Evolutionary conservation across 2,888 invertebrate species (phyloP).

Genomic region (Allophyes oxyacanthae): DNA sequence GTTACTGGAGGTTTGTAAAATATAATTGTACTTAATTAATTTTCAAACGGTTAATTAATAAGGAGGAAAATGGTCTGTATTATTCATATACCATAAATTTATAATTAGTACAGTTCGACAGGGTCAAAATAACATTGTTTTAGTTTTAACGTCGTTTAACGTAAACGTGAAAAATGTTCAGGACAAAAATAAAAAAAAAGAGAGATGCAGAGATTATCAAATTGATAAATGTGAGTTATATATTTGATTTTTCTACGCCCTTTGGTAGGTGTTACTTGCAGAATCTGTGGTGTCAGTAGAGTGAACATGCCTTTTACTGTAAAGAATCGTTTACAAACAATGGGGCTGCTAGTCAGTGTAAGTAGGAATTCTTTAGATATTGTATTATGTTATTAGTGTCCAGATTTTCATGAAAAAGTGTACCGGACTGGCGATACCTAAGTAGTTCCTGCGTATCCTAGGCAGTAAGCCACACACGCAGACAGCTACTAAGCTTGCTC

Average conservation of each 20-base stretch:
- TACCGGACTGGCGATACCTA: no score
- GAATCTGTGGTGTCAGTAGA: background rate
- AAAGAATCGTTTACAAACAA: constrained; percentile 52
- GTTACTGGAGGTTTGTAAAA: no score
- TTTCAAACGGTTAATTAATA: constrained; percentile 13
- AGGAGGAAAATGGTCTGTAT: constrained; percentile 29
- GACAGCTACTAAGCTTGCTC: no score
- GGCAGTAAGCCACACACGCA: no score
- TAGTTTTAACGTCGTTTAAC: background rate
- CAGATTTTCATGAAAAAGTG: no score
- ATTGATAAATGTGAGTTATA: constrained; percentile 68
- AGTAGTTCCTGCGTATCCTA: no score
- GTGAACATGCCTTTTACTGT: constrained; percentile 58
- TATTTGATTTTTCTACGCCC: constrained; percentile 21
- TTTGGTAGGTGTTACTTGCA: no score
- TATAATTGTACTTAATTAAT: background rate
- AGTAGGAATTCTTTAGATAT: constrained; percentile 8
- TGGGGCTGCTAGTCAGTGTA: constrained; percentile 33
- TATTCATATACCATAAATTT: constrained; percentile 8
- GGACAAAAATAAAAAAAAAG: constrained; percentile 71
- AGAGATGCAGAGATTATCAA: constrained; percentile 68
- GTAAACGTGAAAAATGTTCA: constrained; percentile 63
- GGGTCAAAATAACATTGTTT: constrained; percentile 2
- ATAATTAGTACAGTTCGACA: background rate
- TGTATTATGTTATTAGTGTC: no score